Conservation (phyloP, 2,888 invertebrate genomes). For the Tipula unca region DNA sequence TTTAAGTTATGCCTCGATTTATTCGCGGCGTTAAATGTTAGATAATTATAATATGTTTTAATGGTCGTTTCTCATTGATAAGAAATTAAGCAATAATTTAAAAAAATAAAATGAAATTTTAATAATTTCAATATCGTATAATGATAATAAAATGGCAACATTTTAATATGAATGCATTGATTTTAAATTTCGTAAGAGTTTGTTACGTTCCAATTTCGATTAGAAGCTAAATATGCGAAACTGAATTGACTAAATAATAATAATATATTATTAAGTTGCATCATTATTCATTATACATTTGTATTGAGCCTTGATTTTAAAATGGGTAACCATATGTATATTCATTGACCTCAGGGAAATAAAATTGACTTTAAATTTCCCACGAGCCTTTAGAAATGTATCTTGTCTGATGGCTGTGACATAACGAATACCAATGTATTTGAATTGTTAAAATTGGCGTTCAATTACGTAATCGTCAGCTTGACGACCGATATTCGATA, state of each 20-base stretch:
- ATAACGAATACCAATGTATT: no score
- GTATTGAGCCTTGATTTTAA: background rate
- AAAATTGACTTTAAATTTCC: no score
- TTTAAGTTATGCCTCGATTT: background rate
- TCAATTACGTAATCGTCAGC: no score
- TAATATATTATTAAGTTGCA: background rate
- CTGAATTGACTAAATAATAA: background rate
- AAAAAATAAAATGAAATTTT: background rate
- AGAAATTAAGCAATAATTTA: background rate
- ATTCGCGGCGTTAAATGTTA: background rate
- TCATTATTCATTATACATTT: background rate
- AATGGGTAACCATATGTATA: no score
- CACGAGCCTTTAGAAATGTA: no score
- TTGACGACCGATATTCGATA: no score
- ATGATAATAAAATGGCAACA: background rate
- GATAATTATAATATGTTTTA: background rate
- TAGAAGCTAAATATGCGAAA: background rate
- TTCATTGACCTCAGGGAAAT: no score
- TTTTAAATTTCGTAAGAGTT: background rate
- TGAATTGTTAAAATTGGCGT: no score
- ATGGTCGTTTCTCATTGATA: background rate
- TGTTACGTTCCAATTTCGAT: background rate
- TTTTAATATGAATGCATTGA: background rate
- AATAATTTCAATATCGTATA: no score
- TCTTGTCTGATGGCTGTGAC: no score